Evolutionary conservation across 2,113 vertebrate species (phyloP).

Genomic region (Albula goreensis): DNA sequence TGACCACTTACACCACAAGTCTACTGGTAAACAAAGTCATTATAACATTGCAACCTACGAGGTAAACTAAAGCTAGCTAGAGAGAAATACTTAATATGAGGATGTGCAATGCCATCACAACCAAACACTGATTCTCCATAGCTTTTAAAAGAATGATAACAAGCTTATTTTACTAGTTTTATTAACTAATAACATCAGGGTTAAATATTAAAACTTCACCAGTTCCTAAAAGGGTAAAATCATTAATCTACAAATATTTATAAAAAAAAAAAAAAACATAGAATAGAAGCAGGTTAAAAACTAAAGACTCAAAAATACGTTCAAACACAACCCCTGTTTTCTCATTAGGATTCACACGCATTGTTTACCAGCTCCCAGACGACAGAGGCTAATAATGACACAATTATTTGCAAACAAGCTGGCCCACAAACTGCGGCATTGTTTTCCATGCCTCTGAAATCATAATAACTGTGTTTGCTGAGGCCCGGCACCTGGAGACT

Average conservation of each 20-base stretch:
- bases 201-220: neutral
- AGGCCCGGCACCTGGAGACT: constrained; percentile 38
- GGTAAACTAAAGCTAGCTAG: too few relatives aligned
- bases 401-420: constrained; percentile 50
- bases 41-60: too few relatives aligned
- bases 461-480: constrained; percentile 32
- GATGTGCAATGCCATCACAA: neutral
- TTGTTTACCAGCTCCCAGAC: constrained; percentile 40
- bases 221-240: too few relatives aligned
- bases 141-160: neutral
- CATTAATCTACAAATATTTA: neutral
- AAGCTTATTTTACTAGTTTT: neutral
- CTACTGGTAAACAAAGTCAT: too few relatives aligned
- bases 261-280: neutral
- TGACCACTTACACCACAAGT: too few relatives aligned
- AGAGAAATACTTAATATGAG: too few relatives aligned
- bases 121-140: neutral
- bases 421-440: constrained; percentile 40
- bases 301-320: neutral
- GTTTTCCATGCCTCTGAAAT: constrained; percentile 46
- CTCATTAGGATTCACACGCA: constrained; percentile 51
- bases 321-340: constrained; percentile 30
- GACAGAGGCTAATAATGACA: constrained; percentile 43
- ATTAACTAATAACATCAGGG: neutral
- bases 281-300: neutral